Conservation (phyloP, 64 coral and sea anemone genomes). For the Catalaphyllia jardinei region DNA sequence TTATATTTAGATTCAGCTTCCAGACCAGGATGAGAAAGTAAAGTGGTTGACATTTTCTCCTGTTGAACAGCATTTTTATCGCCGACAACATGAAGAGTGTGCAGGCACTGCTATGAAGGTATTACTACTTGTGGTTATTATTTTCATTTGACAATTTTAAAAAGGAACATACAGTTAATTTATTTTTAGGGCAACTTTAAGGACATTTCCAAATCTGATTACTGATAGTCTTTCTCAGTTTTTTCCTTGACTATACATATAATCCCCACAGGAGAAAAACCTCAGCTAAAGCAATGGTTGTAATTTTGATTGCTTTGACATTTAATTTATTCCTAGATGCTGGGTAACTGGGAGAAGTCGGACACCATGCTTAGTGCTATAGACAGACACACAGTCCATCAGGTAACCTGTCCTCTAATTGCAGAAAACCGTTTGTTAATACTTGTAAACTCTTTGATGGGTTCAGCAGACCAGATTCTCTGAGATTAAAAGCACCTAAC, state of each 20-base stretch:
- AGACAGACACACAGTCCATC: conserved; percentile 84
- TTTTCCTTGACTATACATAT: too few species aligned
- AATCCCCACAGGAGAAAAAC: too few species aligned
- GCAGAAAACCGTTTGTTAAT: neutral
- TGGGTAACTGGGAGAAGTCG: conserved; percentile 65
- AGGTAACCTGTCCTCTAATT: conserved; percentile 17
- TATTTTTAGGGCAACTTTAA: too few species aligned
- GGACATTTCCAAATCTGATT: too few species aligned
- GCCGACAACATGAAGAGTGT: conserved; percentile 93
- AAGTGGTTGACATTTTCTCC: conserved; percentile 87
- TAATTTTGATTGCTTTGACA: too few species aligned
- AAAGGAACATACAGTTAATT: too few species aligned
- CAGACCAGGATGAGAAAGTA: conserved; percentile 78
- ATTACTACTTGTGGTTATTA: neutral
- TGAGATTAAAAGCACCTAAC: too few species aligned
- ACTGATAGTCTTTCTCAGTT: too few species aligned
- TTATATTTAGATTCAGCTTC: conserved; percentile 78
- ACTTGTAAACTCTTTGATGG: too few species aligned
- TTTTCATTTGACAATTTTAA: too few species aligned
- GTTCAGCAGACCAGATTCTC: too few species aligned
- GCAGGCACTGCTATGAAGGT: conserved; percentile 73
- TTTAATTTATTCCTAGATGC: conserved; percentile 39
- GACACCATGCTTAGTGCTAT: conserved; percentile 80
- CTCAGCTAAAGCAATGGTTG: too few species aligned
- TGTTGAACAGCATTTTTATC: conserved; percentile 94